A percentile compares a stretch with the other conserved stretches of the same genome.
Conservation (phyloP, 2,797 vertebrate genomes). For the Streptopelia turtur region DNA sequence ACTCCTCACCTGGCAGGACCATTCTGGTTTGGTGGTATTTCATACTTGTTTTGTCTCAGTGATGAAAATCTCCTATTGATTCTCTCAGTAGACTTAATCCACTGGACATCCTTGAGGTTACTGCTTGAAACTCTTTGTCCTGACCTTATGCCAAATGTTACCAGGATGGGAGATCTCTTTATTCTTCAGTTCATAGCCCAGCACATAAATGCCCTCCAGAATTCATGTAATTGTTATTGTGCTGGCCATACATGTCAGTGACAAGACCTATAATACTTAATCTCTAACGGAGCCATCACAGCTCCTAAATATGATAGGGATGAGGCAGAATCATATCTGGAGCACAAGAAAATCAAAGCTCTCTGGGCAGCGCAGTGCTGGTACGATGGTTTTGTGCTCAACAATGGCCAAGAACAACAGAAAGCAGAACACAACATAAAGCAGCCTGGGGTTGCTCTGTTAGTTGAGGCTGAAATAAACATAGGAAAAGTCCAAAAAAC, state of each 20-base stretch:
- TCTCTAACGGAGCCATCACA: neutral
- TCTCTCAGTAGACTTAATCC: neutral
- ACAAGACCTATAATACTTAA: neutral
- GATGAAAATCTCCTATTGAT: neutral
- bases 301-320: neutral
- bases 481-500: neutral
- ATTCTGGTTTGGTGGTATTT: neutral
- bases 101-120: neutral
- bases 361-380: neutral
- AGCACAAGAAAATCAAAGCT: neutral
- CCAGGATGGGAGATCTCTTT: neutral
- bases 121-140: neutral
- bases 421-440: neutral
- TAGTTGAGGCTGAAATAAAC: neutral
- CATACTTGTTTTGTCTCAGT: neutral
- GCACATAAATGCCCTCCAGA: neutral
- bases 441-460: neutral
- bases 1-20: neutral
- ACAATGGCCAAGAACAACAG: neutral
- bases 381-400: neutral
- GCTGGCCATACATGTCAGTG: neutral
- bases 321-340: neutral
- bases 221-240: neutral
- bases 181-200: neutral
- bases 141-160: neutral